phyloP scores from a whole-genome alignment of 1,140 invertebrate species.

The Heliothis virescens region DNA sequence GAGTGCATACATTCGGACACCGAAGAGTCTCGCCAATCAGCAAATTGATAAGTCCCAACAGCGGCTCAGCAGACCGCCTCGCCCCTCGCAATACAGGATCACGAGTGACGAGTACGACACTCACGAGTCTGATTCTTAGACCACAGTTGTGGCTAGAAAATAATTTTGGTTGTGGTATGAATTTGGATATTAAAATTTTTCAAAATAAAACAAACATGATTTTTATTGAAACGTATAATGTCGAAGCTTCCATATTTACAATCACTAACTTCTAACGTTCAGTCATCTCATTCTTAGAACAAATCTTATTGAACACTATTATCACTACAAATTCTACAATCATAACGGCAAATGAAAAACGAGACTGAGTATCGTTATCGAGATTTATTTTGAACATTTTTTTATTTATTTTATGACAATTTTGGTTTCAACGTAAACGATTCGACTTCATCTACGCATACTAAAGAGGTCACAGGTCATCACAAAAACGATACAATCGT shows the following conservation, averaged over 20 bases:
- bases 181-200: conserved; percentile 47
- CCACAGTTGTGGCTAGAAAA: background rate
- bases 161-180: conserved; percentile 13
- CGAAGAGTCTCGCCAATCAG: conserved; percentile 38
- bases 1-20: conserved; percentile 74
- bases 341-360: conserved; percentile 83
- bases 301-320: conserved; percentile 83
- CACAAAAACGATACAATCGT: conserved; percentile 66
- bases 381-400: conserved; percentile 78
- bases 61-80: conserved; percentile 55
- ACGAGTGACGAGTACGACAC: conserved; percentile 83
- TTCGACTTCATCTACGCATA: conserved; percentile 75
- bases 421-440: conserved; percentile 76
- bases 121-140: conserved; percentile 71
- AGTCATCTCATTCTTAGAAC: conserved; percentile 83
- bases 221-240: conserved; percentile 85
- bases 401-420: conserved; percentile 73
- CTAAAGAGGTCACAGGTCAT: conserved; percentile 72
- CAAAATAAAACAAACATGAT: conserved; percentile 72
- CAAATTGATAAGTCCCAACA: conserved; percentile 15
- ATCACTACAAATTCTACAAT: conserved; percentile 82
- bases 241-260: conserved; percentile 85
- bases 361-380: conserved; percentile 83
- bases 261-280: conserved; percentile 84
- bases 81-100: conserved; percentile 60